A percentile compares a stretch with the other conserved stretches of the same genome.
phyloP scores from a whole-genome alignment of 2,113 vertebrate species.

The Chinchilla lanigera region DNA sequence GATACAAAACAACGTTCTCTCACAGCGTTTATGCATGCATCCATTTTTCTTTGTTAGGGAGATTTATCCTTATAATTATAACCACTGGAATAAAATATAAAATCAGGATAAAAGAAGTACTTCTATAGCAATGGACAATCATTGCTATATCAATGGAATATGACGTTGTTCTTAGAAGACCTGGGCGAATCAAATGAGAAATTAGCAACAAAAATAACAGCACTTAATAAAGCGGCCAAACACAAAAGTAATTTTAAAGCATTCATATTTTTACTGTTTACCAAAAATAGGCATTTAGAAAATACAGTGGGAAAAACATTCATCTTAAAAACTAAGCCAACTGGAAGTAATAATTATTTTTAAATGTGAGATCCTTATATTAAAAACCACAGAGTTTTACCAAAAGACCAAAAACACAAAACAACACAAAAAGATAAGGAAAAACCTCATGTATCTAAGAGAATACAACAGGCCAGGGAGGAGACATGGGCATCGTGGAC shows the following conservation, averaged over 20 bases:
- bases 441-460: background rate
- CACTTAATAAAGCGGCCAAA: background rate
- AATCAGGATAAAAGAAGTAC: background rate
- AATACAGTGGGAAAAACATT: background rate
- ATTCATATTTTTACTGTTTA: background rate
- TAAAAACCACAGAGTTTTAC: background rate
- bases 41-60: background rate
- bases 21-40: too few relatives aligned
- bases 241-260: conserved; percentile 17
- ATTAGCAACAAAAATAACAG: conserved; percentile 1
- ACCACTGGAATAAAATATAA: background rate
- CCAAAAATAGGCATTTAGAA: conserved; percentile 11
- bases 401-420: background rate
- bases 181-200: conserved; percentile 10
- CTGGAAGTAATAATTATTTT: background rate
- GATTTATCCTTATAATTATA: conserved; percentile 4
- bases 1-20: background rate
- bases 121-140: background rate
- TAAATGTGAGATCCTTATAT: background rate
- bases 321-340: background rate
- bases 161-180: background rate
- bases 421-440: background rate
- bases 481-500: background rate
- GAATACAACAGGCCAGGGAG: background rate
- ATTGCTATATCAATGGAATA: background rate